Evolutionary conservation across 2,888 invertebrate species (phyloP).

Genomic region (Pseudococcus jackbeardsleyi): DNA sequence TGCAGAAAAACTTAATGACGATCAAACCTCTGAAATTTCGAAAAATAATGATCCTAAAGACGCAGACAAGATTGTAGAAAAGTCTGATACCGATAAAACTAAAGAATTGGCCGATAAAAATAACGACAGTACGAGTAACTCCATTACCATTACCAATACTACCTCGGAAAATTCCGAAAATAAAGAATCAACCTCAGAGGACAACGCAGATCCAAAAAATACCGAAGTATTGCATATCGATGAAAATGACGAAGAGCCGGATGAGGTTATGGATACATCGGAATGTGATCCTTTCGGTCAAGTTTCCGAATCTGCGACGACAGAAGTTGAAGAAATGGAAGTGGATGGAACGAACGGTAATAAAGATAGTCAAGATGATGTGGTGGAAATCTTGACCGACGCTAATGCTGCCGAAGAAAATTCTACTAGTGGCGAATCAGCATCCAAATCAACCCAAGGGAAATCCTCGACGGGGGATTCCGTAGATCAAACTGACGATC

Average conservation of each 20-base stretch:
- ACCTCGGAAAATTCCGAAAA: neutral
- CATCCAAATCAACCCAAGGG: neutral
- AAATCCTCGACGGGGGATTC: neutral
- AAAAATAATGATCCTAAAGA: neutral
- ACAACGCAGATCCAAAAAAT: slow-evolving; percentile 10
- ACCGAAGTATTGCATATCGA: slow-evolving; percentile 58
- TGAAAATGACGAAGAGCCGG: slow-evolving; percentile 49
- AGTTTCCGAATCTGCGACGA: neutral
- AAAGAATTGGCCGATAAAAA: neutral
- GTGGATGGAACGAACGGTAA: neutral
- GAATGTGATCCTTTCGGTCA: slow-evolving; percentile 53
- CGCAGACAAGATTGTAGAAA: neutral
- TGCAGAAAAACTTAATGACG: neutral
- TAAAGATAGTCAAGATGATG: neutral
- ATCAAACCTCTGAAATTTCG: neutral
- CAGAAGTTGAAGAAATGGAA: slow-evolving; percentile 4
- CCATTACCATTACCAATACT: neutral
- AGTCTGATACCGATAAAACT: neutral
- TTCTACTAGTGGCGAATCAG: neutral
- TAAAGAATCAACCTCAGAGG: slow-evolving; percentile 1
- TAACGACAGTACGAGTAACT: neutral
- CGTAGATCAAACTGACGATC: slow-evolving; percentile 41
- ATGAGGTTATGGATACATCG: slow-evolving; percentile 21
- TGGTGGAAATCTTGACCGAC: neutral
- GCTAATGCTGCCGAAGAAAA: neutral